A percentile compares a stretch with the other conserved stretches of the same genome.
Evolutionary conservation across 2,888 invertebrate genomes (phyloP).

Genomic region (Parnassius mnemosyne): DNA sequence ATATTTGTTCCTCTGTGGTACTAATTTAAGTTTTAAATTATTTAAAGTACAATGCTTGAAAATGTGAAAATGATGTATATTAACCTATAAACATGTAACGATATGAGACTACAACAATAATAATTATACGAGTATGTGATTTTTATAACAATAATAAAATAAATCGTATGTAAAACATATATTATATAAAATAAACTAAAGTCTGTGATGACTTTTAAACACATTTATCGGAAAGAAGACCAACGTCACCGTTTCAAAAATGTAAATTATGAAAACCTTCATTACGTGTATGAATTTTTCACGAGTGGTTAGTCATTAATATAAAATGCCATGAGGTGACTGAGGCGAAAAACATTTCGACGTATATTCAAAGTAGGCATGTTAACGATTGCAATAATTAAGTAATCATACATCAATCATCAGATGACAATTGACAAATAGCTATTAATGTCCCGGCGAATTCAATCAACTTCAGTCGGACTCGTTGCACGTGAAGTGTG

Average conservation of each 20-base stretch:
- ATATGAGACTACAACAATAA: no score
- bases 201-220: neutral
- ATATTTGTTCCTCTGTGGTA: no score
- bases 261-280: slow-evolving; percentile 10
- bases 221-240: neutral
- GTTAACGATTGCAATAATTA: slow-evolving; percentile 46
- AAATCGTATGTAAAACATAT: no score
- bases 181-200: no score
- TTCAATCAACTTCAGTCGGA: slow-evolving; percentile 51
- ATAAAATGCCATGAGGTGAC: slow-evolving; percentile 12
- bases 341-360: slow-evolving; percentile 9
- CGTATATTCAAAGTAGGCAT: slow-evolving; percentile 14
- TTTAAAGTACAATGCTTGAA: no score
- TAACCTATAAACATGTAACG: no score
- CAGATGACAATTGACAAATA: slow-evolving; percentile 67
- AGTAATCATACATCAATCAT: slow-evolving; percentile 63
- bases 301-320: slow-evolving; percentile 24
- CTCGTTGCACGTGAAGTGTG: slow-evolving; percentile 41
- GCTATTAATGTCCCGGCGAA: slow-evolving; percentile 60
- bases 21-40: no score
- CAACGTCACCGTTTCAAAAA: slow-evolving; percentile 11
- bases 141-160: no score
- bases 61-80: no score
- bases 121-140: no score
- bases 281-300: slow-evolving; percentile 15